phyloP scores from a whole-genome alignment of 2,797 vertebrate genomes.

The Acanthopagrus latus region DNA sequence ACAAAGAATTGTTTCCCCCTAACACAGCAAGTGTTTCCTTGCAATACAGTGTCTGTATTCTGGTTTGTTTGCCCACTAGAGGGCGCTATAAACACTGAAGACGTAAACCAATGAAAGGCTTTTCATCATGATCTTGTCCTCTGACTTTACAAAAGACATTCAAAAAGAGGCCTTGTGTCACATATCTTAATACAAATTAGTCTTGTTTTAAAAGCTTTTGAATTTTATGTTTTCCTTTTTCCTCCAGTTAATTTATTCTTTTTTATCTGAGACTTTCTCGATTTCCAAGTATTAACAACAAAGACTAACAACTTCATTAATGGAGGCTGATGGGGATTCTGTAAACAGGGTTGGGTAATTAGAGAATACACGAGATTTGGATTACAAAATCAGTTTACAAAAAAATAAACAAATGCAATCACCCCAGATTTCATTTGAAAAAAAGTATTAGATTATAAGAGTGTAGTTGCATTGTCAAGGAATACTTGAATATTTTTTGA shows the following conservation, averaged over 20 bases:
- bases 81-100: not conserved
- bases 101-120: not conserved
- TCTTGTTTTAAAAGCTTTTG: not conserved
- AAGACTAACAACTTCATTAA: not conserved
- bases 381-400: too few species aligned
- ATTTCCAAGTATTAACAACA: not conserved
- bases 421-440: not conserved
- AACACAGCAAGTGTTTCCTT: conserved; percentile 7
- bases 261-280: not conserved
- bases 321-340: not conserved
- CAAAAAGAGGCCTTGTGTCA: not conserved
- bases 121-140: not conserved
- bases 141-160: not conserved
- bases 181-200: not conserved
- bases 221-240: not conserved
- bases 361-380: too few species aligned
- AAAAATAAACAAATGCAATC: not conserved
- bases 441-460: too few species aligned
- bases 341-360: not conserved
- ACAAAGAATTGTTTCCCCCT: conserved; percentile 10
- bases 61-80: conserved; percentile 10
- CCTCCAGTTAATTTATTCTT: not conserved
- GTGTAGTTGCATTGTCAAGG: too few species aligned
- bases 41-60: not conserved
- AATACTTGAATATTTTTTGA: too few species aligned